Evolutionary conservation across 1,140 invertebrate species (phyloP).

Genomic region (Drosophila ananassae): DNA sequence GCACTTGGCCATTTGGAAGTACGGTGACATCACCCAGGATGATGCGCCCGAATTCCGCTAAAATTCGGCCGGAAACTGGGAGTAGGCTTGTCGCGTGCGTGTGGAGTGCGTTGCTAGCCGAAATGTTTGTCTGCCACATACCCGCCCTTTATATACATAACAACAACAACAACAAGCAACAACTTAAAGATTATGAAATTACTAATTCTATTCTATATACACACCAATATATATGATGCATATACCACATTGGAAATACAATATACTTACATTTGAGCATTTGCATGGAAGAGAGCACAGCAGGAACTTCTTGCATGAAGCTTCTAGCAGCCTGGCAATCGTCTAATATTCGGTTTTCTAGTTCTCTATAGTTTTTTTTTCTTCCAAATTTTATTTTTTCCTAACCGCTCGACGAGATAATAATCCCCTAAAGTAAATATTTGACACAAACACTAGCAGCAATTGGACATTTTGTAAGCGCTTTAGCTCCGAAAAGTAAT

Average conservation of each 20-base stretch:
- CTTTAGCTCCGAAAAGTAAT: conserved; percentile 54
- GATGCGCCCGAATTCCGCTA: conserved; percentile 86
- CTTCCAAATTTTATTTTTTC: not conserved
- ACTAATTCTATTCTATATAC: conserved; percentile 74
- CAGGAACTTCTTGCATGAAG: conserved; percentile 50
- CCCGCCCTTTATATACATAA: conserved; percentile 83
- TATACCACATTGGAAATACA: conserved; percentile 65
- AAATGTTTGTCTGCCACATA: conserved; percentile 84
- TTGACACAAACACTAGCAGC: conserved; percentile 56
- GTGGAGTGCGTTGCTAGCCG: conserved; percentile 65
- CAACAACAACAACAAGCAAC: conserved; percentile 55
- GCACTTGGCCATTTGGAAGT: conserved; percentile 96
- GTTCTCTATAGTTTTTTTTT: conserved; percentile 26
- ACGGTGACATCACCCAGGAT: conserved; percentile 98
- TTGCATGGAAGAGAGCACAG: conserved; percentile 33
- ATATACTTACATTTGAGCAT: conserved; percentile 58
- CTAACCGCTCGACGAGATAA: conserved; percentile 15
- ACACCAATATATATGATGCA: conserved; percentile 67
- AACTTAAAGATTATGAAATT: conserved; percentile 81
- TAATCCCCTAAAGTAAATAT: conserved; percentile 66
- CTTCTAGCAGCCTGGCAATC: conserved; percentile 63
- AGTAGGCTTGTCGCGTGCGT: conserved; percentile 59
- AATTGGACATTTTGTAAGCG: conserved; percentile 60
- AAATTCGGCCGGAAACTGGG: conserved; percentile 47
- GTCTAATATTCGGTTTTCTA: conserved; percentile 38